Evolutionary conservation across 2,888 invertebrate genomes (phyloP).

Genomic region (Drosophila mimetica): DNA sequence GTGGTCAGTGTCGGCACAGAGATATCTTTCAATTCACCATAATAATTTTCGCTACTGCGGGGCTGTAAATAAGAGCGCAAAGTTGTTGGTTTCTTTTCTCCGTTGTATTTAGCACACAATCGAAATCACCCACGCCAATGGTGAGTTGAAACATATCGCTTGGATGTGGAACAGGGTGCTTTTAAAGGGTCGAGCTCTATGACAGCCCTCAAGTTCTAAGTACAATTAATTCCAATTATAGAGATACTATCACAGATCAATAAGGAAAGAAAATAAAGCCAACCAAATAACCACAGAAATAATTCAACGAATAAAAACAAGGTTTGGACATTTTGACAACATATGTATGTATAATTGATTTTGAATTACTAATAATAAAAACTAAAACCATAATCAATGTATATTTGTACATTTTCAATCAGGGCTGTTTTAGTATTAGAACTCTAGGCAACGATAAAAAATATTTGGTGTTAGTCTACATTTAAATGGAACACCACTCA

Average conservation of each 20-base stretch:
- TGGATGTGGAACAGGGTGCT: background rate
- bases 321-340: background rate
- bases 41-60: constrained; percentile 90
- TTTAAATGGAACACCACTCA: no score
- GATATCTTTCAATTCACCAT: constrained; percentile 95
- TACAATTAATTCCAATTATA: no score
- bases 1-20: constrained; percentile 94
- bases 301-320: constrained; percentile 2
- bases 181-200: background rate
- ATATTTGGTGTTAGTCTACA: no score
- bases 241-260: no score
- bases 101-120: constrained; percentile 14
- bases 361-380: background rate
- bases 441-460: background rate
- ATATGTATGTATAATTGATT: constrained; percentile 2
- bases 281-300: background rate
- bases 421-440: background rate
- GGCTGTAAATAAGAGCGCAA: constrained; percentile 82
- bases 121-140: constrained; percentile 55
- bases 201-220: background rate
- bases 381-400: background rate
- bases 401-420: background rate
- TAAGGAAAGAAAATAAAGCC: background rate
- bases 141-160: constrained; percentile 82
- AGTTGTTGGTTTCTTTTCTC: constrained; percentile 24